phyloP scores from a whole-genome alignment of 2,113 vertebrate species.

The Oryzias celebensis region DNA sequence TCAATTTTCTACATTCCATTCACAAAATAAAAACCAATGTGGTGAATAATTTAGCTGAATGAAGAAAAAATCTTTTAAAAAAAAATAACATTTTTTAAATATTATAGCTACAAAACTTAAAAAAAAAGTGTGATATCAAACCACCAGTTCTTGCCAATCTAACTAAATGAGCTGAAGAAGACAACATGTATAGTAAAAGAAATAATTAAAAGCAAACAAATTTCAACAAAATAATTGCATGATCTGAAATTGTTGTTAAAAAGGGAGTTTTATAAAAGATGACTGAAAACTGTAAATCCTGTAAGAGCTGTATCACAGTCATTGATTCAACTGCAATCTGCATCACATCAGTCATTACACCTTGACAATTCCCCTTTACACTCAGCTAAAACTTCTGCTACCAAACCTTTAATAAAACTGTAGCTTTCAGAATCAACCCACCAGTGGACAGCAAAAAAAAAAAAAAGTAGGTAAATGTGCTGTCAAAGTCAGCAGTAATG shows the following conservation, averaged over 20 bases:
- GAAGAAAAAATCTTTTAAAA: too few species aligned
- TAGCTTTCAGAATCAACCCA: neutral
- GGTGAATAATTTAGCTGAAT: too few species aligned
- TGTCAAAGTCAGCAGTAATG: neutral
- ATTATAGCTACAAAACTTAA: too few species aligned
- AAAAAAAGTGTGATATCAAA: too few species aligned
- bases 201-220: neutral
- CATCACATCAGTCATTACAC: neutral
- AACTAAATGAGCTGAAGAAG: neutral
- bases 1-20: too few species aligned
- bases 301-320: neutral
- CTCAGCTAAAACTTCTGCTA: neutral
- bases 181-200: neutral
- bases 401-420: neutral
- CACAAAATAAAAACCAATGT: too few species aligned
- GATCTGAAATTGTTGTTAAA: too few species aligned
- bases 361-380: too few species aligned
- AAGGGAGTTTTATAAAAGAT: too few species aligned
- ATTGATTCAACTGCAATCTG: neutral
- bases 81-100: too few species aligned
- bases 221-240: too few species aligned
- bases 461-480: neutral
- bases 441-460: neutral
- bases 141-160: too few species aligned
- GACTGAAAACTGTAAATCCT: neutral